These are phyloP conservation scores for Dicentrarchus labrax DNA, from an alignment of 2,113 vertebrate genomes.

Conservation along the genomic window DNA sequence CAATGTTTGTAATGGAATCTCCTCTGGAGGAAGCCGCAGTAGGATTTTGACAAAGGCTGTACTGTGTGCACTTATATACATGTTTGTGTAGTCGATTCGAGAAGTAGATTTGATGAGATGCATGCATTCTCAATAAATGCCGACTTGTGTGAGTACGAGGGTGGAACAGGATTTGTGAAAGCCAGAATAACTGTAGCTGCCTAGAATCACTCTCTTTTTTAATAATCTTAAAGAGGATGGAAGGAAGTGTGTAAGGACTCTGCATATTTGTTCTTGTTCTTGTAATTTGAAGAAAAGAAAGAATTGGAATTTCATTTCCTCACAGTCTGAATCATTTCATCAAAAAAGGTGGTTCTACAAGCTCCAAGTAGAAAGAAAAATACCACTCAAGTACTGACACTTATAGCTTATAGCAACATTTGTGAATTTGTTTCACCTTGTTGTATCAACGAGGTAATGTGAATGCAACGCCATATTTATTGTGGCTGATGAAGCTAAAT, in stretches of 20 bases:
- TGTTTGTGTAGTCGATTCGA: too few species aligned
- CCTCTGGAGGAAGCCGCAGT: background rate
- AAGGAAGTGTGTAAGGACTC: background rate
- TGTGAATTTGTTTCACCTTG: background rate
- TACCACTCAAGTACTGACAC: background rate
- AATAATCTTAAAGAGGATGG: background rate
- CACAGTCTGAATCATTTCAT: conserved; percentile 9
- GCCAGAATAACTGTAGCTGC: background rate
- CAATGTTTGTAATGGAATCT: background rate
- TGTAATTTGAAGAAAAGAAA: conserved; percentile 12
- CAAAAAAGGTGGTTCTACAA: background rate
- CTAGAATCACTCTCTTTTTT: background rate
- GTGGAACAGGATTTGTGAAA: background rate
- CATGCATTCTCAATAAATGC: background rate
- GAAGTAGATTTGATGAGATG: background rate
- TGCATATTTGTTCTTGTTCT: conserved; percentile 4
- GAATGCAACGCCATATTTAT: background rate
- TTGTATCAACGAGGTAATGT: background rate
- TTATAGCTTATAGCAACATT: background rate
- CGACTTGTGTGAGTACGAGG: background rate
- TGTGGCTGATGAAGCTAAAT: background rate
- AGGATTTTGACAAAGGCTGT: too few species aligned
- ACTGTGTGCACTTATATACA: too few species aligned
- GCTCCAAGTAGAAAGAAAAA: background rate
- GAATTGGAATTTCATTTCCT: conserved; percentile 8